Conservation (phyloP, 2,888 invertebrate species). For the Rambutsinella grinnellia region DNA sequence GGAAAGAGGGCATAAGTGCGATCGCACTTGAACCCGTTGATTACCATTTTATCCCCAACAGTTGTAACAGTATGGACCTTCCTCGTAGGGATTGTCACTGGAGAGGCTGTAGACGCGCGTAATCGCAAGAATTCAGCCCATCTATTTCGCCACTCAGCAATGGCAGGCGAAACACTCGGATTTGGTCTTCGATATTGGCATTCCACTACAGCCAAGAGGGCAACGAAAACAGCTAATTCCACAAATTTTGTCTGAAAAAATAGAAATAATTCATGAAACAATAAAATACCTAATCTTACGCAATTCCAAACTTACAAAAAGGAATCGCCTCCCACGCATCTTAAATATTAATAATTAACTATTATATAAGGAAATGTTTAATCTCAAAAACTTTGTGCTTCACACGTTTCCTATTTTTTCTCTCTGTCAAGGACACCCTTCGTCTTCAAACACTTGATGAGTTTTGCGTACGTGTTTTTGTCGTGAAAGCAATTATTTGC, state of each 20-base stretch:
- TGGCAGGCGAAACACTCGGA: neutral
- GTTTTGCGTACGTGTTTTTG: neutral
- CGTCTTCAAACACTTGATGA: no score
- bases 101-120: neutral
- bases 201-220: no score
- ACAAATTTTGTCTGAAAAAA: no score
- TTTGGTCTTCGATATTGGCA: no score
- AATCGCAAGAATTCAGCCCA: constrained; percentile 5
- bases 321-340: no score
- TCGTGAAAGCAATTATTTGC: neutral
- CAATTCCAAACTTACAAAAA: no score
- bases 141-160: constrained; percentile 22
- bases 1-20: constrained; percentile 8
- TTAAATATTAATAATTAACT: neutral
- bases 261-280: no score
- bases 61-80: neutral
- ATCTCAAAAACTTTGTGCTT: neutral
- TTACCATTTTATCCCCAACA: neutral
- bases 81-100: neutral
- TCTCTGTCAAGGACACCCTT: no score
- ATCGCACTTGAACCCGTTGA: constrained; percentile 19
- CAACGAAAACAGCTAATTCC: no score
- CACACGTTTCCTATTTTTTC: no score
- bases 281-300: no score
- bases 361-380: neutral